phyloP scores from a whole-genome alignment of 2,113 vertebrate species.

The Maccullochella peelii region DNA sequence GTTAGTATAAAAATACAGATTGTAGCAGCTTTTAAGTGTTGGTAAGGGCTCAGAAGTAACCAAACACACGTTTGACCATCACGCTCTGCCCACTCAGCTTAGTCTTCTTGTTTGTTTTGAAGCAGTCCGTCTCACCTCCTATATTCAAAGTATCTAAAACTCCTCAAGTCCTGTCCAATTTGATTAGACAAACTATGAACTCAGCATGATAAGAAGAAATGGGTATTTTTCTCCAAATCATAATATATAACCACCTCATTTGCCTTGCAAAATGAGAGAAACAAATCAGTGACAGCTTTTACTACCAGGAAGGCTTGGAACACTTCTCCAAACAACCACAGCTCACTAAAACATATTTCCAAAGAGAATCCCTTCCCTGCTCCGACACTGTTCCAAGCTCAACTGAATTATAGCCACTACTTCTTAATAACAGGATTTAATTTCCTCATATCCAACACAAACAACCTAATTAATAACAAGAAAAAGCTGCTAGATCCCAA shows the following conservation, averaged over 20 bases:
- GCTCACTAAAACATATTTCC: conserved; percentile 14
- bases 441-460: background rate
- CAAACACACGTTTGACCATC: background rate
- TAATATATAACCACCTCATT: conserved; percentile 57
- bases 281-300: conserved; percentile 35
- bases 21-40: background rate
- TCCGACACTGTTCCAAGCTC: conserved; percentile 6
- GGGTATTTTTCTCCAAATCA: conserved; percentile 16
- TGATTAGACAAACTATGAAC: background rate
- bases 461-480: conserved; percentile 1
- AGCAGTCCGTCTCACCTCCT: background rate
- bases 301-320: conserved; percentile 12
- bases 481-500: conserved; percentile 1
- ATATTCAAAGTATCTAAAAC: background rate
- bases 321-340: conserved; percentile 31
- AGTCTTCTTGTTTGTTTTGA: background rate
- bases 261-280: conserved; percentile 45
- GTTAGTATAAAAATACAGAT: background rate
- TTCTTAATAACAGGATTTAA: background rate
- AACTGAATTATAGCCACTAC: background rate
- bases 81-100: background rate
- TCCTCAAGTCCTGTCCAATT: background rate
- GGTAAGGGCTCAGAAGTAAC: background rate
- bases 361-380: background rate
- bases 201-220: background rate